phyloP scores from a whole-genome alignment of 2,113 vertebrate genomes.

The Heteronetta atricapilla region DNA sequence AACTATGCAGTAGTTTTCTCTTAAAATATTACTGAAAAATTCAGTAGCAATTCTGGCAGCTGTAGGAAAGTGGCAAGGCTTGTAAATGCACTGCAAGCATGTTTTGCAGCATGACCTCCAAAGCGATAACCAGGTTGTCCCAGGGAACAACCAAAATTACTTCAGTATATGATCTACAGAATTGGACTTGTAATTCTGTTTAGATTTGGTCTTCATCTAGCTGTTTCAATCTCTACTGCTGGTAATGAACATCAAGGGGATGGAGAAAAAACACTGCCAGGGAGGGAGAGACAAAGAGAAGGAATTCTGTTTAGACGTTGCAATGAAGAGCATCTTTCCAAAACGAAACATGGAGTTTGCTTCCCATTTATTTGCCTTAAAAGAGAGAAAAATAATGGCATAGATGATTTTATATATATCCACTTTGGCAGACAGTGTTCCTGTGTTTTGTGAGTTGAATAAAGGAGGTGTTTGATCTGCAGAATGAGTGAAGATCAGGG shows the following conservation, averaged over 20 bases:
- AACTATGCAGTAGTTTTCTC: background rate
- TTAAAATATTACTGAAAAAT: background rate
- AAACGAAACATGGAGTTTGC: background rate
- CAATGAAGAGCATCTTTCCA: background rate
- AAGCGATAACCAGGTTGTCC: background rate
- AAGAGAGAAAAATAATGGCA: background rate
- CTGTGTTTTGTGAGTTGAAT: background rate
- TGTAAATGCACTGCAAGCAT: background rate
- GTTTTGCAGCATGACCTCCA: background rate
- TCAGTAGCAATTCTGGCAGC: background rate
- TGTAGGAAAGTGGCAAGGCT: background rate
- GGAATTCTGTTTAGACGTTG: background rate
- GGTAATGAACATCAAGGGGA: background rate
- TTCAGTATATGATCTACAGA: background rate
- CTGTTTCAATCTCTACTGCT: background rate
- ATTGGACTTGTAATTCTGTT: background rate
- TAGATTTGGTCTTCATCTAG: slow-evolving; percentile 14
- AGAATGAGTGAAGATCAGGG: background rate
- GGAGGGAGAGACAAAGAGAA: background rate
- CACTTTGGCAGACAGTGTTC: background rate
- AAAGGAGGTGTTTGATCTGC: background rate
- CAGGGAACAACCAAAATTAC: background rate
- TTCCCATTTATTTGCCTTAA: background rate
- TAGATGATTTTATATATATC: background rate
- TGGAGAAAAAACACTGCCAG: background rate